phyloP scores from a whole-genome alignment of 2,113 vertebrate genomes.

The Gasterosteus aculeatus region DNA sequence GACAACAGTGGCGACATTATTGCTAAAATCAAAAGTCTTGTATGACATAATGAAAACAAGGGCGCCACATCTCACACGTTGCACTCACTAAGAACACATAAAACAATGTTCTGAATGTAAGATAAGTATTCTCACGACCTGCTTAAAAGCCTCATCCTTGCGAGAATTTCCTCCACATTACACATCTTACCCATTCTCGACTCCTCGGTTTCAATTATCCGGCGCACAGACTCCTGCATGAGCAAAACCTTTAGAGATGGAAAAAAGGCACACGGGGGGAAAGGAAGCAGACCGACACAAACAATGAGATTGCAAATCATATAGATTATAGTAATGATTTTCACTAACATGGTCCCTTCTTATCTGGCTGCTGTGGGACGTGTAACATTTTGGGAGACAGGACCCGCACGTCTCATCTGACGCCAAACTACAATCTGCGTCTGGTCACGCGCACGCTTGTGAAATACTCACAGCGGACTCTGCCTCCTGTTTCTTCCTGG shows the following conservation, averaged over 20 bases:
- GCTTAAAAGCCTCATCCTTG: constrained; percentile 39
- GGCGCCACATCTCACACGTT: background rate
- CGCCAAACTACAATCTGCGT: background rate
- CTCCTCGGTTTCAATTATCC: constrained; percentile 96
- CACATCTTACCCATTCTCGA: constrained; percentile 91
- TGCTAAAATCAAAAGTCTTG: background rate
- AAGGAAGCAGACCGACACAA: constrained; percentile 32
- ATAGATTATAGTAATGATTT: constrained; percentile 37
- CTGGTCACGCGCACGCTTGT: background rate
- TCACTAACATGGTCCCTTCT: constrained; percentile 7
- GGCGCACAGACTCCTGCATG: constrained; percentile 97
- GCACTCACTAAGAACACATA: background rate
- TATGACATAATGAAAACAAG: background rate
- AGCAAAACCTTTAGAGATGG: constrained; percentile 86
- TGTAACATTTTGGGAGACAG: constrained; percentile 23
- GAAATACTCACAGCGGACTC: constrained; percentile 91
- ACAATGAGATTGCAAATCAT: constrained; percentile 27
- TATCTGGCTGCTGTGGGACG: background rate
- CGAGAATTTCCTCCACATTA: constrained; percentile 20
- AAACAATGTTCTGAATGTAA: background rate
- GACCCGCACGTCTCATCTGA: constrained; percentile 18
- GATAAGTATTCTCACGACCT: background rate
- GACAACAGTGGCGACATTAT: background rate
- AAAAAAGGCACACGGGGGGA: constrained; percentile 2
- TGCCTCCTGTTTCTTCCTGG: constrained; percentile 94